Evolutionary conservation across 2,797 vertebrate genomes (phyloP).

Genomic region (Mormyrus proboscirostris): DNA sequence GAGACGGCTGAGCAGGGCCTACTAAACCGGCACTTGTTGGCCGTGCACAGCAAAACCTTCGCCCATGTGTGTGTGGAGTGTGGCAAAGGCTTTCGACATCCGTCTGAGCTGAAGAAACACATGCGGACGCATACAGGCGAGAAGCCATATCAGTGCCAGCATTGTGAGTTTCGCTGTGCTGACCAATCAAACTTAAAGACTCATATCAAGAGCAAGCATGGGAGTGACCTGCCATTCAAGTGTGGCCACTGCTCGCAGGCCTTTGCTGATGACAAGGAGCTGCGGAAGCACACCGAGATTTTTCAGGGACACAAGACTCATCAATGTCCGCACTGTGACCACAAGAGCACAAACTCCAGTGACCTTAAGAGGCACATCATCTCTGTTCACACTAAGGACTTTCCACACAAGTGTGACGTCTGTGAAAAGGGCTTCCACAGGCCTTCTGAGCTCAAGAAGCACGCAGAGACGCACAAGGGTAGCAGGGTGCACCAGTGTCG

Average conservation of each 20-base stretch:
- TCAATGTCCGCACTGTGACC: conserved; percentile 79
- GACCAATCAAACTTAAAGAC: conserved; percentile 85
- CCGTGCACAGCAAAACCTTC: conserved; percentile 81
- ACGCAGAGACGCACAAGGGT: conserved; percentile 77
- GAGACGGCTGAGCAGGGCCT: conserved; percentile 82
- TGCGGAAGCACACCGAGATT: conserved; percentile 67
- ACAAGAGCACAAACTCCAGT: conserved; percentile 84
- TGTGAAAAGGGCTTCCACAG: conserved; percentile 85
- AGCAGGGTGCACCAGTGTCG: conserved; percentile 80
- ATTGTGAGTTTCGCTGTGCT: conserved; percentile 75
- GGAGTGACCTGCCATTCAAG: conserved; percentile 70
- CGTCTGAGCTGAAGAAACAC: conserved; percentile 83
- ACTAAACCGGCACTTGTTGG: conserved; percentile 76
- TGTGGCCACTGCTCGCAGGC: conserved; percentile 82
- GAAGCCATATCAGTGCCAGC: conserved; percentile 80
- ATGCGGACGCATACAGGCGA: conserved; percentile 85
- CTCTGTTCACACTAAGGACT: conserved; percentile 84
- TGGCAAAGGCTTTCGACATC: conserved; percentile 81
- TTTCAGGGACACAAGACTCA: conserved; percentile 82
- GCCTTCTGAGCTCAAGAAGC: conserved; percentile 82
- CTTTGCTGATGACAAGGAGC: conserved; percentile 73
- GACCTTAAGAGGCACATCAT: conserved; percentile 82
- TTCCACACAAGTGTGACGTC: conserved; percentile 83
- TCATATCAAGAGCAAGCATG: conserved; percentile 79
- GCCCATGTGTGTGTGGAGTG: conserved; percentile 82